phyloP scores from a whole-genome alignment of 2,888 invertebrate genomes.

The Formica aserva region DNA sequence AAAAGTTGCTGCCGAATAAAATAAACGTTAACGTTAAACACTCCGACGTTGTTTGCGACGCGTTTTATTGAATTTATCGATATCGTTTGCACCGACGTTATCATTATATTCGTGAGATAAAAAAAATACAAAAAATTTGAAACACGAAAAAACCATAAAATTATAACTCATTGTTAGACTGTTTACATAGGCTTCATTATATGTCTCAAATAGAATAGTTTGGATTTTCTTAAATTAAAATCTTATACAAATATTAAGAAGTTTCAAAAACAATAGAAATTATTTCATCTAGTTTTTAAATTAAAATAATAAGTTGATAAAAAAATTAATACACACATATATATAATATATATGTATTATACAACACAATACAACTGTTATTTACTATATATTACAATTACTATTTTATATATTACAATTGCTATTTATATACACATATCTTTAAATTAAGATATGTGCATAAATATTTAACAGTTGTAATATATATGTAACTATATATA shows the following conservation, averaged over 20 bases:
- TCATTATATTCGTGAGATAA: not conserved
- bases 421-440: not conserved
- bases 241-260: not conserved
- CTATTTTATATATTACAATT: not conserved
- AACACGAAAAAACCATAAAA: not conserved
- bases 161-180: not conserved
- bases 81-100: slow-evolving; percentile 1
- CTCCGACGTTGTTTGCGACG: not conserved
- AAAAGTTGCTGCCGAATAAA: slow-evolving; percentile 7
- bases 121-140: not conserved
- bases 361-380: too few species aligned
- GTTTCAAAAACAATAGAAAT: not conserved
- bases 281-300: not conserved
- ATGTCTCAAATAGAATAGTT: not conserved
- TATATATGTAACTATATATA: slow-evolving; percentile 3
- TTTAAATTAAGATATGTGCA: not conserved
- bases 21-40: not conserved
- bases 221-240: not conserved
- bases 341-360: not conserved
- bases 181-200: not conserved
- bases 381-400: not conserved
- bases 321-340: not conserved
- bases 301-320: not conserved
- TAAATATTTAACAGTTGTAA: not conserved
- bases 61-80: slow-evolving; percentile 7